Evolutionary conservation across 2,797 vertebrate species (phyloP).

Genomic region (Tadarida brasiliensis): DNA sequence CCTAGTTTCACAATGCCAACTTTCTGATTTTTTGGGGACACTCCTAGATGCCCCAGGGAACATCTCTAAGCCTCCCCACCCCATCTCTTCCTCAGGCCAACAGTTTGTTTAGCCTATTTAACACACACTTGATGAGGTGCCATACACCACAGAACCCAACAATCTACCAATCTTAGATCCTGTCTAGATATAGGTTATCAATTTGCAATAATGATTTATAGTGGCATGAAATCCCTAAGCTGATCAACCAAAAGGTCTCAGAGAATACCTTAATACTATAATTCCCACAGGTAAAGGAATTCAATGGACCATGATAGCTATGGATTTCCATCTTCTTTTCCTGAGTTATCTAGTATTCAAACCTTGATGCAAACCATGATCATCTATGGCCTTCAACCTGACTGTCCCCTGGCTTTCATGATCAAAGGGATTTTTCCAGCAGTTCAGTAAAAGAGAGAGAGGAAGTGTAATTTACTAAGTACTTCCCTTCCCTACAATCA

Average conservation of each 20-base stretch:
- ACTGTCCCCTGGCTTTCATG: conserved; percentile 48
- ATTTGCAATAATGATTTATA: conserved; percentile 7
- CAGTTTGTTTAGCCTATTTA: neutral
- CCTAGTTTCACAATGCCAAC: conserved; percentile 49
- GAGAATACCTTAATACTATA: neutral
- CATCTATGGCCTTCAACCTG: conserved; percentile 1
- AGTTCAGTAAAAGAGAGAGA: conserved; percentile 73
- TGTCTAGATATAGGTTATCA: neutral
- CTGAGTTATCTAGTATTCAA: conserved; percentile 33
- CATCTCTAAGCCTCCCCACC: conserved; percentile 20
- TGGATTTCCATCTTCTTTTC: conserved; percentile 42
- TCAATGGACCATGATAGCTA: neutral
- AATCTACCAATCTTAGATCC: neutral
- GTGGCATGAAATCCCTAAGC: conserved; percentile 30
- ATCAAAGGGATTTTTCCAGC: conserved; percentile 74
- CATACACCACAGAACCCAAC: neutral
- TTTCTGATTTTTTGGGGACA: conserved; percentile 56
- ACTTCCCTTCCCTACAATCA: conserved; percentile 75
- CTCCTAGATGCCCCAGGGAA: conserved; percentile 55
- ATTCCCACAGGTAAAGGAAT: conserved; percentile 9
- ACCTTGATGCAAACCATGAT: conserved; percentile 17
- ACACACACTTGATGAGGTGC: neutral
- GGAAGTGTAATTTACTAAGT: conserved; percentile 76
- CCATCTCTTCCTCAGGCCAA: neutral
- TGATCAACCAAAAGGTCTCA: neutral